Percentiles rank a stretch among this genome's conserved stretches.
Conservation (phyloP, 2,113 vertebrate species). For the Nicator chloris region DNA sequence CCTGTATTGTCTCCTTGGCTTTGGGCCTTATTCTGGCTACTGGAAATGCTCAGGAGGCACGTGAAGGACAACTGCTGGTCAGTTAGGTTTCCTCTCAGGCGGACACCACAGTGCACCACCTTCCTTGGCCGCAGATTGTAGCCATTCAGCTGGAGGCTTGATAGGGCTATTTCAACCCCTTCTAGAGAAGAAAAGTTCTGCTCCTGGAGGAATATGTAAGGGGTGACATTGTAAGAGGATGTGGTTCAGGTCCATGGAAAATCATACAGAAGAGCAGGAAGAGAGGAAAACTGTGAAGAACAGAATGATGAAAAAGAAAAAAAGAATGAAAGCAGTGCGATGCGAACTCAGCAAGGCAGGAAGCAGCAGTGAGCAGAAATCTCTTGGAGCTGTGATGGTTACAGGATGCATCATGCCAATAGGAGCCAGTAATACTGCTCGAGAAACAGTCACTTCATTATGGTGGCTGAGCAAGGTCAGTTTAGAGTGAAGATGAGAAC, state of each 20-base stretch:
- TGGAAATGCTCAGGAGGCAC: not conserved
- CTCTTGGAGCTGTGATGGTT: not conserved
- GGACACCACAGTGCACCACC: not conserved
- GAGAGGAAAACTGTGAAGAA: not conserved
- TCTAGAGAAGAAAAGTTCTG: not conserved
- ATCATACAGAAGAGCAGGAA: not conserved
- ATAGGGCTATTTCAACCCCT: not conserved
- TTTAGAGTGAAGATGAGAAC: not conserved
- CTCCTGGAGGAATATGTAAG: not conserved
- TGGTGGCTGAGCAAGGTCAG: not conserved
- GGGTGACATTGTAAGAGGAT: not conserved
- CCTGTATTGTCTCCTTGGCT: not conserved
- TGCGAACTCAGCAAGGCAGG: not conserved
- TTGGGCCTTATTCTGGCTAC: not conserved
- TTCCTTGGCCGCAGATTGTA: not conserved
- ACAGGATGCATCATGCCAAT: not conserved
- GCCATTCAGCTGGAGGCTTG: not conserved
- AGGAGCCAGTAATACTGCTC: not conserved
- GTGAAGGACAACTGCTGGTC: not conserved
- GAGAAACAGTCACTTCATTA: not conserved
- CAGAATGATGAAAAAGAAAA: not conserved
- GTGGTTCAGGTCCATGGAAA: not conserved
- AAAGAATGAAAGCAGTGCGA: not conserved
- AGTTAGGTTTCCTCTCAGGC: not conserved
- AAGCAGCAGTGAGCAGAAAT: not conserved